phyloP scores from a whole-genome alignment of 2,797 vertebrate species.

The Lepilemur ruficaudatus region DNA sequence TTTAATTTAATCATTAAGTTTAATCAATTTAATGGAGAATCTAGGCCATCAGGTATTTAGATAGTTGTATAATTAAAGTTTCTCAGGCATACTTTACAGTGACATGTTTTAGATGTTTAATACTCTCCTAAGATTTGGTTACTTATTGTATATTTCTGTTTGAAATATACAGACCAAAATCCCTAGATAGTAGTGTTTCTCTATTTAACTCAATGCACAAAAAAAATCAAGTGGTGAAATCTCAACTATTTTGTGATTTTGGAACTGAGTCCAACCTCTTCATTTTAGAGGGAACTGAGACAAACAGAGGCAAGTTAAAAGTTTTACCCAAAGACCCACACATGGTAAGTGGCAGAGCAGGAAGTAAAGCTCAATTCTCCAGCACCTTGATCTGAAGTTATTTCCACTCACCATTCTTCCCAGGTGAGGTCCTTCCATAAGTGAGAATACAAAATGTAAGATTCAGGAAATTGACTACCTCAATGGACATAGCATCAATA shows the following conservation, averaged over 20 bases:
- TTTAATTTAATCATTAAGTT: conserved; percentile 40
- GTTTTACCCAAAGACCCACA: background rate
- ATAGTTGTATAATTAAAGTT: background rate
- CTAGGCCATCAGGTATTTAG: background rate
- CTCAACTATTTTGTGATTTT: background rate
- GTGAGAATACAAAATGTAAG: background rate
- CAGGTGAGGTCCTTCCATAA: background rate
- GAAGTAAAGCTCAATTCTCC: background rate
- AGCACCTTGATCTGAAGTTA: background rate
- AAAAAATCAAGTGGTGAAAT: background rate
- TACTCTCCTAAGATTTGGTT: background rate
- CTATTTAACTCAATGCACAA: background rate
- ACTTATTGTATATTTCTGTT: background rate
- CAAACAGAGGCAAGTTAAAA: background rate
- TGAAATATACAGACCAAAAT: background rate
- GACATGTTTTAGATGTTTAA: background rate
- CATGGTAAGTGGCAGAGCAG: background rate
- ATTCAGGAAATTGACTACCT: background rate
- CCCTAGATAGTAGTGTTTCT: background rate
- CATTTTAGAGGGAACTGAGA: background rate
- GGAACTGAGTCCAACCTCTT: background rate
- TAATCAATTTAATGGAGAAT: background rate
- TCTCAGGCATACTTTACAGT: background rate
- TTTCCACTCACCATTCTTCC: background rate
- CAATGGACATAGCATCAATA: background rate